Evolutionary conservation across 1,140 invertebrate species (phyloP).

Genomic region (Planococcus citri): DNA sequence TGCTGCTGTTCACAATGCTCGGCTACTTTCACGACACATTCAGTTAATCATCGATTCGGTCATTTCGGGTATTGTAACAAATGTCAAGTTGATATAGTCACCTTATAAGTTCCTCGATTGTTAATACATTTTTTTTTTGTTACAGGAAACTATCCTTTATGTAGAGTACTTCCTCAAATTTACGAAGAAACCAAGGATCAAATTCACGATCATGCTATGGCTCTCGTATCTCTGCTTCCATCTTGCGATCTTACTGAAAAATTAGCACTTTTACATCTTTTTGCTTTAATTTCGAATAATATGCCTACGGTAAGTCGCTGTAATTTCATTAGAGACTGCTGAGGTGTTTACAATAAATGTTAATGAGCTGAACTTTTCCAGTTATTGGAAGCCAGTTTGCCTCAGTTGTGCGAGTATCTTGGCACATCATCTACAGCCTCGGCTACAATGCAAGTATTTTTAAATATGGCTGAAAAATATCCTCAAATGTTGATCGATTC

Average conservation of each 20-base stretch:
- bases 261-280: constrained; percentile 64
- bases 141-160: constrained; percentile 69
- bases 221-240: constrained; percentile 63
- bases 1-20: constrained; percentile 81
- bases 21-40: constrained; percentile 68
- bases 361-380: constrained; percentile 29
- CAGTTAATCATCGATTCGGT: constrained; percentile 81
- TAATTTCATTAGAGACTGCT: neutral
- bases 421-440: constrained; percentile 41
- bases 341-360: neutral
- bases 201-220: constrained; percentile 68
- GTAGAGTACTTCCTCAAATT: constrained; percentile 72
- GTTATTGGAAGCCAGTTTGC: constrained; percentile 60
- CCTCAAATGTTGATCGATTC: constrained; percentile 54
- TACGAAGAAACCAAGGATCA: constrained; percentile 74
- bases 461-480: constrained; percentile 54
- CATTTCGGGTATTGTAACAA: constrained; percentile 49
- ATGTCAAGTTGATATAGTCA: neutral
- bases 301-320: constrained; percentile 55
- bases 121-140: constrained; percentile 25
- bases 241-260: constrained; percentile 72
- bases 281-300: constrained; percentile 63
- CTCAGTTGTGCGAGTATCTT: constrained; percentile 61
- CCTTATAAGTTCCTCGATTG: neutral
- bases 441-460: constrained; percentile 60